A percentile compares a stretch with the other conserved stretches of the same genome.
Conservation (phyloP, 2,113 vertebrate genomes). For the Myocastor coypus region DNA sequence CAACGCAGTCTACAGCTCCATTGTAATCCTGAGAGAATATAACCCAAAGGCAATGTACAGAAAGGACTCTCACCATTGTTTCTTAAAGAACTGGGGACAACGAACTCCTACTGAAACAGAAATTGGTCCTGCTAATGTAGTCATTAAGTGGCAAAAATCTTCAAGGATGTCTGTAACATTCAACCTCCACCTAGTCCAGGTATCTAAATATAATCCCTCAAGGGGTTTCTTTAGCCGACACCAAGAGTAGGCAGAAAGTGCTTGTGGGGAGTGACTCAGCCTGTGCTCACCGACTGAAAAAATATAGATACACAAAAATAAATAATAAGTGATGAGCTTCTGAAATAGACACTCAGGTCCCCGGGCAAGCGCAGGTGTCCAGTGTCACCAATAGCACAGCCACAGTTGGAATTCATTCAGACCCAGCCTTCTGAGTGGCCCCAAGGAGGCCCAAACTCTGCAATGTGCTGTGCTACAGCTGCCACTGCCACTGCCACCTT, state of each 20-base stretch:
- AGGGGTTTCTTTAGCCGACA: background rate
- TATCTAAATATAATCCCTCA: background rate
- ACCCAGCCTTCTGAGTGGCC: background rate
- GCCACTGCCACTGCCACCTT: background rate
- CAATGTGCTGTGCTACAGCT: background rate
- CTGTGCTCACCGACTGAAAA: background rate
- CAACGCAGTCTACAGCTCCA: background rate
- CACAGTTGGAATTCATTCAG: background rate
- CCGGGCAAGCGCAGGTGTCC: background rate
- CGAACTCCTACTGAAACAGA: slow-evolving; percentile 20
- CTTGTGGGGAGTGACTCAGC: slow-evolving; percentile 48
- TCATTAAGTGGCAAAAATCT: slow-evolving; percentile 11
- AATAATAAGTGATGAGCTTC: slow-evolving; percentile 48
- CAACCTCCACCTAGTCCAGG: background rate
- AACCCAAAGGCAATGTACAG: background rate
- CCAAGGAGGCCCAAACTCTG: background rate
- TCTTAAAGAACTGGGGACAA: background rate
- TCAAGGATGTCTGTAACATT: background rate
- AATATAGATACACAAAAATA: background rate
- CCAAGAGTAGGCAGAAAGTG: slow-evolving; percentile 8
- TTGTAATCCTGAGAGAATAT: background rate
- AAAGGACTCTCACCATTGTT: background rate
- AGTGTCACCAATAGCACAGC: background rate
- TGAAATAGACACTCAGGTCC: background rate
- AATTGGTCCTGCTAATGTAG: background rate